phyloP scores from a whole-genome alignment of 2,888 invertebrate genomes.

The Perithous albicinctus region DNA sequence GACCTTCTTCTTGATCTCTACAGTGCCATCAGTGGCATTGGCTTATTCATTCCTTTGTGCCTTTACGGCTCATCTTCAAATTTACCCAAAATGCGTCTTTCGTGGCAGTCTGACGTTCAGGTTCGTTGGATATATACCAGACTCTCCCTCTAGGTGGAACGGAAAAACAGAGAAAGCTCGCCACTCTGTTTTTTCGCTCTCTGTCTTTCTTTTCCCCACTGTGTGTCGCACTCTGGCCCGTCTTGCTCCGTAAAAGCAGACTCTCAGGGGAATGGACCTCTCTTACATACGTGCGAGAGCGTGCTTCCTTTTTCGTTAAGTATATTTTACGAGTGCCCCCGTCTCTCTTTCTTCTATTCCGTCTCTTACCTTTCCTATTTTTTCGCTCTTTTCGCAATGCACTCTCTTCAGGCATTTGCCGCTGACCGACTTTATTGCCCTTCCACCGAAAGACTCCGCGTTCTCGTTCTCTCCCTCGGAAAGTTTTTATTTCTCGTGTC shows the following conservation, averaged over 20 bases:
- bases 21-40: not conserved
- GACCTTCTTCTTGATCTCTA: not conserved
- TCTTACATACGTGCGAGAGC: constrained; percentile 39
- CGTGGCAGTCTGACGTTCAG: constrained; percentile 24
- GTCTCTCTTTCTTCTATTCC: not conserved
- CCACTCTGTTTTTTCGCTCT: not conserved
- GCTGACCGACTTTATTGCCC: constrained; percentile 45
- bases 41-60: constrained; percentile 21
- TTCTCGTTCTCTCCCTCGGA: not conserved
- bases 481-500: constrained; percentile 22
- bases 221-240: constrained; percentile 16
- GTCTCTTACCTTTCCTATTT: not conserved
- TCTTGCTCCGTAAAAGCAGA: constrained; percentile 31
- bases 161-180: constrained; percentile 16
- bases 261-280: constrained; percentile 19
- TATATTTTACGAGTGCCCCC: constrained; percentile 41
- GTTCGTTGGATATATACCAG: not conserved
- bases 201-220: constrained; percentile 1
- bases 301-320: constrained; percentile 43
- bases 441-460: not conserved
- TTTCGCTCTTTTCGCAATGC: constrained; percentile 14
- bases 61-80: constrained; percentile 17
- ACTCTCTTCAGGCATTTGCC: not conserved
- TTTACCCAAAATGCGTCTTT: constrained; percentile 36
- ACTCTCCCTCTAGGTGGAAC: not conserved